Evolutionary conservation across 2,888 invertebrate species (phyloP), one percentile per base, ranked within the genome.

Genomic region (Loripinus fragilis): DNA sequence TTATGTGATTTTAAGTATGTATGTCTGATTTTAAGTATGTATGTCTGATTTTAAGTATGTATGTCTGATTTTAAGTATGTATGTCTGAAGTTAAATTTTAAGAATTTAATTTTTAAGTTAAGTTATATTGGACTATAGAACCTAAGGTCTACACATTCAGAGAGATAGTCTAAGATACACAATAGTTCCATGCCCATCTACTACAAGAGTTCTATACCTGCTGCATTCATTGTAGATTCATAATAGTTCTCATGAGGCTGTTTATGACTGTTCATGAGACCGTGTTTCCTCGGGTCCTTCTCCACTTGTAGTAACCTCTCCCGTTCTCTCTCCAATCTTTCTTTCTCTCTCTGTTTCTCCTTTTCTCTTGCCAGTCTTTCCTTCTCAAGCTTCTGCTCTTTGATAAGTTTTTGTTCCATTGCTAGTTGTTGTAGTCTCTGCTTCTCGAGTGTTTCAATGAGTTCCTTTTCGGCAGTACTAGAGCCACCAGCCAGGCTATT

Each of bases 181-280:
- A n/a, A n/a, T n/a, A n/a, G n/a, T n/a, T n/a, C n/a, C n/a, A n/a
- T n/a, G n/a, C n/a, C n/a, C n/a, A n/a, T n/a, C n/a, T n/a, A n/a
- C n/a, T n/a, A n/a, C n/a, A n/a, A n/a, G n/a, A n/a, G n/a, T 38
- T 5, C 12, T 38, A 42, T 76, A 82, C 82, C 82, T 82, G 82
- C 82, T 65, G 78, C 78, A 65, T 71, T 78, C 81, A 81, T 78
- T 8, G 83, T 80, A 50, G 70, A 75, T 68, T 83, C 83, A 80
- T 80, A 83, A 64, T 71, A 52, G 50, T 79, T 82, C 15, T 79
- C 82, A 67, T 78, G 77, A 35, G 72, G 52, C 12, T 81, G 72
- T 35, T 74, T 76, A 60, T 60, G 60, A 60, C 60, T 60, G 17
- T 60, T 60, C 60, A 60, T 60, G 15, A 60, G 60, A 20, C 64